phyloP scores from a whole-genome alignment of 2,113 vertebrate genomes.

The Esox niger region DNA sequence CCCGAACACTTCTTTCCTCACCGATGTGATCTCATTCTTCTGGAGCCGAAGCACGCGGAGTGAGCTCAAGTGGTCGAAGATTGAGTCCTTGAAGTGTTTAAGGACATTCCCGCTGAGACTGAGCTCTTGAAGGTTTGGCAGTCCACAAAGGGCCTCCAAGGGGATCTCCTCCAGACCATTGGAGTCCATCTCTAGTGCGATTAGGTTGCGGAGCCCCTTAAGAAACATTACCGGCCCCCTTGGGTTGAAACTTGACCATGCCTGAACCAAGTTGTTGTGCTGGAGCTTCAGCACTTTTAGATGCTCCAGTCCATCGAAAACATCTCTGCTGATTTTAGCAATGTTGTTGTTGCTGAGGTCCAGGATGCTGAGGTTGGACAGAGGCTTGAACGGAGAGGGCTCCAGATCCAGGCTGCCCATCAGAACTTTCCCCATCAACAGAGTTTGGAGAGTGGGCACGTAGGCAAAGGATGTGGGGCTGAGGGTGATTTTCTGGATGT shows the following conservation, averaged over 20 bases:
- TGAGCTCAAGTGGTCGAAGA: constrained; percentile 81
- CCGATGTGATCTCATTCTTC: constrained; percentile 89
- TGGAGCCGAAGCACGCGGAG: constrained; percentile 77
- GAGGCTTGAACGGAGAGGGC: constrained; percentile 80
- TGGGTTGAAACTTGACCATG: constrained; percentile 88
- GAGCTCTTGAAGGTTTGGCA: constrained; percentile 74
- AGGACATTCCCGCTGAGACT: constrained; percentile 82
- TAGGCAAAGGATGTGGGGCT: constrained; percentile 74
- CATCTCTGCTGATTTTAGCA: constrained; percentile 78
- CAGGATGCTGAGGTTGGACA: constrained; percentile 79
- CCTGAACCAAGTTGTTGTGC: constrained; percentile 91
- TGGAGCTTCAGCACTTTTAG: constrained; percentile 84
- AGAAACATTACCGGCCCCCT: constrained; percentile 87
- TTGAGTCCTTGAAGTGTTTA: constrained; percentile 71
- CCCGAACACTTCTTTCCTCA: constrained; percentile 80
- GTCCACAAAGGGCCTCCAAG: constrained; percentile 67
- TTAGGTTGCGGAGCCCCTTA: constrained; percentile 67
- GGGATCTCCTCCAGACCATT: constrained; percentile 95
- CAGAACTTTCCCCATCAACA: constrained; percentile 80
- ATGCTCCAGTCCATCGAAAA: constrained; percentile 76
- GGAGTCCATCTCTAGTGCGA: constrained; percentile 78
- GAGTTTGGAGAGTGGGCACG: constrained; percentile 74
- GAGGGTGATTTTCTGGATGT: constrained; percentile 74
- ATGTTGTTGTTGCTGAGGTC: constrained; percentile 97
- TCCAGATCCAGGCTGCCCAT: constrained; percentile 65